These are phyloP conservation scores for Thelaira solivaga DNA, from an alignment of 2,888 invertebrate genomes.

Conservation along the genomic window DNA sequence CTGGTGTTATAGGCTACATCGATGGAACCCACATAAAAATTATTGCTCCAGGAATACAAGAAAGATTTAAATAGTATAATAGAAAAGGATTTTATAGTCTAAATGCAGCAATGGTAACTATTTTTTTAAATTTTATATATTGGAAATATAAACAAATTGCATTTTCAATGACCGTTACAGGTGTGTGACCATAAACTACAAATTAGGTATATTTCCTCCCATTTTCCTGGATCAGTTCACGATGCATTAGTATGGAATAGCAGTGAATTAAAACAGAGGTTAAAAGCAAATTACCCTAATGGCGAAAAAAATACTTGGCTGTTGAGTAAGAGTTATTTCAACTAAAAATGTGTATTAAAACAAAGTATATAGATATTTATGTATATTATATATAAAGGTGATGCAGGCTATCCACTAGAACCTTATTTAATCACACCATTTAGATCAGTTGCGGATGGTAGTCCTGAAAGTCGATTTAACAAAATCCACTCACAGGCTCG, in stretches of 20 bases:
- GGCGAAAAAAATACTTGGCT: not conserved
- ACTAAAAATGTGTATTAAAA: not conserved
- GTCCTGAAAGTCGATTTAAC: not conserved
- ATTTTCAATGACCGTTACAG: not conserved
- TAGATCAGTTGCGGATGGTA: not conserved
- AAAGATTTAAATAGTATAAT: not conserved
- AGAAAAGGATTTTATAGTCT: conserved; percentile 14
- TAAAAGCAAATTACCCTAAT: not conserved
- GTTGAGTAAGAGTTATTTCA: not conserved
- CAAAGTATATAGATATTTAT: not conserved
- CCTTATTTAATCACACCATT: not conserved
- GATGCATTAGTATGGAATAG: not conserved
- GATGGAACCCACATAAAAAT: conserved; percentile 2
- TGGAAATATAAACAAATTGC: no score
- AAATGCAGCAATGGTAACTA: not conserved
- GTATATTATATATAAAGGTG: not conserved
- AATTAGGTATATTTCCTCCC: not conserved
- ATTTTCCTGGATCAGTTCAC: not conserved
- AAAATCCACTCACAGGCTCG: not conserved
- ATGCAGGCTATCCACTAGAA: not conserved
- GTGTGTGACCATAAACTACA: not conserved
- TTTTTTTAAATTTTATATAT: not conserved
- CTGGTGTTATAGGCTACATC: not conserved
- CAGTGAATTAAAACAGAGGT: conserved; percentile 3
- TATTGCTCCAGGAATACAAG: not conserved